Percentiles rank a stretch among this genome's conserved stretches.
Evolutionary conservation across 2,888 invertebrate genomes (phyloP).

Genomic region (Drosophila heteroneura): DNA sequence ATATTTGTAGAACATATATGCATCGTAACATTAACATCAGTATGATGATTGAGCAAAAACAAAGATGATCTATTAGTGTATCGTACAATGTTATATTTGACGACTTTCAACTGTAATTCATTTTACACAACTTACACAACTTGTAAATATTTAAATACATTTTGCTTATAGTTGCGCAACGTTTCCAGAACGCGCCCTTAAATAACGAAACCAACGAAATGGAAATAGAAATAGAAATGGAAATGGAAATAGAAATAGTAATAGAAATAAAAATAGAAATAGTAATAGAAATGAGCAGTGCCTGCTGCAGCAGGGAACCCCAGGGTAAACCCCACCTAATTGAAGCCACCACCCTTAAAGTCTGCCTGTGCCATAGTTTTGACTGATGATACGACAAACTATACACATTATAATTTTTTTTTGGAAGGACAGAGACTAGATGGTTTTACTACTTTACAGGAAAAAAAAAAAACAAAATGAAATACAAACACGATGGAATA

Average conservation of each 20-base stretch:
- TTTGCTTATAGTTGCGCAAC: background rate
- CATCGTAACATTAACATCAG: background rate
- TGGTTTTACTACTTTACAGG: background rate
- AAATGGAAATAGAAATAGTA: background rate
- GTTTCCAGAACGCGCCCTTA: background rate
- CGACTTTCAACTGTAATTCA: background rate
- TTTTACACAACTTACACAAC: background rate
- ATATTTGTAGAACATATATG: too few species aligned
- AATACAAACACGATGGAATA: background rate
- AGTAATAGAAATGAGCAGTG: background rate
- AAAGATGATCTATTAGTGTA: background rate
- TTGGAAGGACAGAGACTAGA: background rate
- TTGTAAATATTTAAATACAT: background rate
- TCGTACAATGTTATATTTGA: background rate
- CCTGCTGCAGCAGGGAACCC: background rate
- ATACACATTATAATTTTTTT: background rate
- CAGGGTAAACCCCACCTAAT: background rate
- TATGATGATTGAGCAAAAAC: background rate
- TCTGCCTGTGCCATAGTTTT: background rate
- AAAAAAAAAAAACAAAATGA: fast-evolving
- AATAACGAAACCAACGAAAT: background rate
- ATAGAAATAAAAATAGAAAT: background rate
- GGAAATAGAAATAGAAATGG: background rate
- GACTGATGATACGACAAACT: background rate
- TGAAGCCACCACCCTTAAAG: background rate